phyloP scores from a whole-genome alignment of 2,888 invertebrate species.

The Drosophila lacicola region DNA sequence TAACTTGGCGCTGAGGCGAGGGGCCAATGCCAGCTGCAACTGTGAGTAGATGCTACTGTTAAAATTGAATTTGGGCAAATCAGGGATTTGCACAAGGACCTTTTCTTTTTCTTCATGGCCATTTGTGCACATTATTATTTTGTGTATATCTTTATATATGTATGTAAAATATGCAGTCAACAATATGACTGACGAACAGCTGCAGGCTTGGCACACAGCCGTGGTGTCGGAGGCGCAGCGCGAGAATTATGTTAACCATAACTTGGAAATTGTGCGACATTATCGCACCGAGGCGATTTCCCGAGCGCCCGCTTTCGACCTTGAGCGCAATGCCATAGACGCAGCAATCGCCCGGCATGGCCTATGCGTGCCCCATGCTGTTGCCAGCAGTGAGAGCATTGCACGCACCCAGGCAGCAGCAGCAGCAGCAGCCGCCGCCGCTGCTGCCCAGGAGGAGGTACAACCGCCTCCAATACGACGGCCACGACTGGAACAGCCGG shows the following conservation, averaged over 20 bases:
- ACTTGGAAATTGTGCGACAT: constrained; percentile 58
- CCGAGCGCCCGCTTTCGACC: constrained; percentile 40
- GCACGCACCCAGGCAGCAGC: neutral
- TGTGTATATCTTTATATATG: neutral
- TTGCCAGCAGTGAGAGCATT: constrained; percentile 6
- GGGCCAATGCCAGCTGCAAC: constrained; percentile 22
- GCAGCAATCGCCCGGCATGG: constrained; percentile 59
- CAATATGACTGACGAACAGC: constrained; percentile 55
- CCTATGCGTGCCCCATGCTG: constrained; percentile 22
- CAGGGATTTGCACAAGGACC: neutral
- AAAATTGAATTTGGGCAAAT: neutral
- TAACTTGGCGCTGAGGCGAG: constrained; percentile 34
- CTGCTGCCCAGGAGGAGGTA: constrained; percentile 24
- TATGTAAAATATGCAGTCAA: constrained; percentile 32
- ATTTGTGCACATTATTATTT: constrained; percentile 27
- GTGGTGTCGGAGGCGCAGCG: constrained; percentile 52
- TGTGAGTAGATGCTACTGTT: constrained; percentile 32
- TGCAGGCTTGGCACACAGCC: constrained; percentile 44
- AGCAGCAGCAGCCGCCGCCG: too few relatives aligned
- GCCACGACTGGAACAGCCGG: constrained; percentile 41
- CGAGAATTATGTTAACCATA: constrained; percentile 56
- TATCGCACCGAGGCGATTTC: constrained; percentile 53
- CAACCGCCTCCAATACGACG: constrained; percentile 55
- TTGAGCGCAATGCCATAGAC: constrained; percentile 58
- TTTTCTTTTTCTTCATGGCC: constrained; percentile 40